Evolutionary conservation across 2,797 vertebrate species (phyloP).

Genomic region (Rhabdophis nuchalis): DNA sequence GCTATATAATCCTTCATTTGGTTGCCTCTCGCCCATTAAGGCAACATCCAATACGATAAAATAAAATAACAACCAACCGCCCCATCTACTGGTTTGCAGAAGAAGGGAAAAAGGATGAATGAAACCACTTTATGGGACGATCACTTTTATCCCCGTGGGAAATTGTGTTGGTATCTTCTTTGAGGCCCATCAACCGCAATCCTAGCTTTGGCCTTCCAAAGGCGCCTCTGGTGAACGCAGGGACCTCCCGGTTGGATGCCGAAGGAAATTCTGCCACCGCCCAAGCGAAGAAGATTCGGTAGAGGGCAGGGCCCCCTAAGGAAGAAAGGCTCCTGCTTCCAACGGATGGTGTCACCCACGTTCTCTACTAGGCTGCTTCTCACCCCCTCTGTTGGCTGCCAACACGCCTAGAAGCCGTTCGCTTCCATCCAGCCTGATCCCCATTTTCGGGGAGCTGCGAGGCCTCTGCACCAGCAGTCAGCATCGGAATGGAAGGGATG

Average conservation of each 20-base stretch:
- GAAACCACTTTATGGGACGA: not conserved
- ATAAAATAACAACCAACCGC: not conserved
- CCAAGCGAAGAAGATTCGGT: not conserved
- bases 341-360: not conserved
- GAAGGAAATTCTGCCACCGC: not conserved
- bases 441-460: not conserved
- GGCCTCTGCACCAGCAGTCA: not conserved
- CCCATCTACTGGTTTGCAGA: not conserved
- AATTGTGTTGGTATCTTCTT: not conserved
- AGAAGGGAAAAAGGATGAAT: not conserved
- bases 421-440: not conserved
- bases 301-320: not conserved
- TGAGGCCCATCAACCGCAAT: not conserved
- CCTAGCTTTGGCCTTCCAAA: too few relatives aligned
- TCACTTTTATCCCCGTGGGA: not conserved
- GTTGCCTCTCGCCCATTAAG: not conserved
- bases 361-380: not conserved
- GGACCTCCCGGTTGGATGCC: not conserved
- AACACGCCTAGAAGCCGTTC: not conserved
- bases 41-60: not conserved
- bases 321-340: not conserved
- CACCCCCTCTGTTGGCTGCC: not conserved
- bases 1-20: not conserved
- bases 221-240: not conserved
- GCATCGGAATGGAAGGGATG: not conserved